Base-by-base conservation (phyloP, 2,797 vertebrate species). In the Bradypus variegatus region DNA sequence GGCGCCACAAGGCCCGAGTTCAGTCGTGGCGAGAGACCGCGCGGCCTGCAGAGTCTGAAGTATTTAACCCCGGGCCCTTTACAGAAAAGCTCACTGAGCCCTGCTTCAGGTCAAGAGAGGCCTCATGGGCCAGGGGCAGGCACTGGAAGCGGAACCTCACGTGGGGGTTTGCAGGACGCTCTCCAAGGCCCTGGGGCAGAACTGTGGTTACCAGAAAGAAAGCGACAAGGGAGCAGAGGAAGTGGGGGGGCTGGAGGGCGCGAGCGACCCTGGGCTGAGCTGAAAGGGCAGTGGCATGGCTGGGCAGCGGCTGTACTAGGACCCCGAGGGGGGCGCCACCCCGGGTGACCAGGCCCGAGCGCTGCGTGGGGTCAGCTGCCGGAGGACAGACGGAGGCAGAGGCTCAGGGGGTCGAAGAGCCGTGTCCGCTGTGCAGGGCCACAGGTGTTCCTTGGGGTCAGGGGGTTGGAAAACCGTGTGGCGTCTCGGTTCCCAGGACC, bases 361-460 rank as follows among this genome's bases (percentile, higher is more conserved):
- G 73, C 10, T 14, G 50, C 69, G 15, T 0, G 9, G 15, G n/a
- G 16, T 38, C n/a, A 11, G 65, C 33, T 19, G 11, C n/a, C 2
- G 16, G 11, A 50, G 38, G 31, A 45, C 8, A 8, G 25, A 48
- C 36, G 0, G 11, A 7, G 7, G 50, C 12, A 0, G 1, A 21
- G 19, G 16, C 15, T 45, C 3, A 41, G 69, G 67, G 29, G 0
- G 2, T 10, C 21, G 8, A 41, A 48, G 23, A 50, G 50, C 16
- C 2, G 23, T 14, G 65, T 41, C 36, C 16, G 2, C 38, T 8
- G 31, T 13, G 15, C 14, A 19, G 6, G 6, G 38, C n/a, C 41
- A 31, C 33, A 0, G 2, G 21, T 6, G 65, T 11, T 15, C 19
- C 60, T 41, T 31, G 5, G 5, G 19, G 58, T 10, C 45, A 9